Evolutionary conservation across 2,888 invertebrate genomes (phyloP).

Genomic region (Cephus runcator): DNA sequence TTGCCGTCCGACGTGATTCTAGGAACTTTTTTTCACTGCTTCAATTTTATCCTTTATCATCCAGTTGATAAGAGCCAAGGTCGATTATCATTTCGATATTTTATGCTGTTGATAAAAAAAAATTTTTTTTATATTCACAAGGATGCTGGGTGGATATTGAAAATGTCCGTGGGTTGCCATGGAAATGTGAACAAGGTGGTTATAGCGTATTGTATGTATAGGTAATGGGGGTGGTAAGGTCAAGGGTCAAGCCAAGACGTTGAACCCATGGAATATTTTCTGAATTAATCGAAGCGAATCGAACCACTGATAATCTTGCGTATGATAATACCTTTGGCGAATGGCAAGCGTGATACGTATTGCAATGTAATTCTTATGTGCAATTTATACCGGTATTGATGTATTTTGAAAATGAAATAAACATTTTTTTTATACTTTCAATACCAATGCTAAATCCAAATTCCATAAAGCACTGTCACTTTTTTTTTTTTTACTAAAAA

Average conservation of each 20-base stretch:
- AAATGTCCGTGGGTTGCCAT: neutral
- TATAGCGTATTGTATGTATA: neutral
- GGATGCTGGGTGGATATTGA: neutral
- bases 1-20: neutral
- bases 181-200: neutral
- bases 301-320: neutral
- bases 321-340: neutral
- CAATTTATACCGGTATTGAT: neutral
- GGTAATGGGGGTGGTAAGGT: neutral
- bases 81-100: neutral
- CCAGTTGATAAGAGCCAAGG: neutral
- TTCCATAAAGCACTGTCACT: neutral
- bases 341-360: neutral
- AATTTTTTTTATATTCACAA: neutral
- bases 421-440: neutral
- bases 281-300: slow-evolving; percentile 4
- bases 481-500: neutral
- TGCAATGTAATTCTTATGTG: neutral
- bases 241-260: neutral
- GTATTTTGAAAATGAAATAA: neutral
- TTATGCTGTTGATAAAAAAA: neutral
- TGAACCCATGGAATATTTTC: neutral
- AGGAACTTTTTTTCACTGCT: neutral
- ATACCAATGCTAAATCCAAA: neutral
- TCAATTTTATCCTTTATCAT: neutral